Evolutionary conservation across 1,140 invertebrate species (phyloP), one percentile per base, ranked within the genome.

Genomic region (Micrasema minimum): DNA sequence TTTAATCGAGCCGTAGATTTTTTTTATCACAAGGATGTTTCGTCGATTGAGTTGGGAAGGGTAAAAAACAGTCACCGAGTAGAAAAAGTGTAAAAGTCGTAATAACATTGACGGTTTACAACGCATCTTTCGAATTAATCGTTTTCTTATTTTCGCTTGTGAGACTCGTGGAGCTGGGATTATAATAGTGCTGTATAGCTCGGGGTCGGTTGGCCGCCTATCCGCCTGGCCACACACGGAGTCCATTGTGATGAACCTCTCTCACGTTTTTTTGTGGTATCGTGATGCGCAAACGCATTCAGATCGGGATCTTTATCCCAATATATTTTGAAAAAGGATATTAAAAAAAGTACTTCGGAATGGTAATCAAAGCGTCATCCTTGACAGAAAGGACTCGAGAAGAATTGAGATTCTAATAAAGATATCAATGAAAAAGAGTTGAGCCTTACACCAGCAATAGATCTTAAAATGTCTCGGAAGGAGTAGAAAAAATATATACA

Each of bases 161-260:
- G 48, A 23, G 22, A 23, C 26, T 22, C 2, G 50, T 22, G 53
- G 20, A 57, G 20, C 2, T n/a, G 37, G 18, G 57, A 2, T 38
- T 61, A 35, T 20, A 61, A 61, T 61, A 22, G 10, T 61, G 38
- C 20, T 22, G 37, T n/a, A n/a, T 43, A 22, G 20, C 37, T 43
- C 10, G 35, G 57, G 20, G 57, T 62, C 38, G 57, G n/a, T n/a
- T n/a, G n/a, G n/a, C n/a, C n/a, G n/a, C n/a, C n/a, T n/a, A n/a
- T n/a, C n/a, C n/a, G n/a, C n/a, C n/a, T n/a, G n/a, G 57, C 57
- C 57, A 62, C 57, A 62, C 57, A 62, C 57, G 41, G 37, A 43
- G 57, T 22, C 57, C 53, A 57, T 57, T 43, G 57, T 41, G 37
- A 43, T 43, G 9, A 62, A 20, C 37, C 57, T 62, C 38, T 41